Conservation (phyloP, 2,113 vertebrate species). For the Centropus bengalensis region DNA sequence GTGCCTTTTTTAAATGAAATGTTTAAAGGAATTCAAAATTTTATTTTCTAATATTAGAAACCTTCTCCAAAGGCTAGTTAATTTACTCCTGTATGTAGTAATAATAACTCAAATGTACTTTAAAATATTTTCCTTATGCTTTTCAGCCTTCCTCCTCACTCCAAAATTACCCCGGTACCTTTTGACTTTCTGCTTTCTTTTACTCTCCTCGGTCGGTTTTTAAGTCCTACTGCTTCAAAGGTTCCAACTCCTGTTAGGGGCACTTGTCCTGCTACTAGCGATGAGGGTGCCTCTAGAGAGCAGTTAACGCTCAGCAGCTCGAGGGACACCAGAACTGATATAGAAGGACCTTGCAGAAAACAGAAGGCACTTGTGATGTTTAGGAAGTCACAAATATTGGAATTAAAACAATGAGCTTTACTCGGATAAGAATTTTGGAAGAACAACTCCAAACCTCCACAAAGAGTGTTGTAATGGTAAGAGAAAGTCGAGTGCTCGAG, state of each 20-base stretch:
- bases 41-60: not conserved
- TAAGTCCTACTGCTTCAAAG: not conserved
- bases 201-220: not conserved
- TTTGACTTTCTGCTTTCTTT: not conserved
- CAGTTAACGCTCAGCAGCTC: not conserved
- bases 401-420: not conserved
- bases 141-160: not conserved
- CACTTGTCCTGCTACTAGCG: not conserved
- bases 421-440: not conserved
- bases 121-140: not conserved
- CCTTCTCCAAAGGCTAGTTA: not conserved
- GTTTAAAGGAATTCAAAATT: not conserved
- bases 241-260: not conserved
- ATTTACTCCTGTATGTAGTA: not conserved
- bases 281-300: not conserved
- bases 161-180: not conserved
- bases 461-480: fast-evolving
- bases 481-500: not conserved
- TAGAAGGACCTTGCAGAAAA: not conserved
- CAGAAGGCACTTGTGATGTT: not conserved
- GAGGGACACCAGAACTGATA: not conserved
- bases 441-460: not conserved
- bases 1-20: not conserved
- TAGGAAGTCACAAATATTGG: not conserved
- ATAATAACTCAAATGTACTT: not conserved